Evolutionary conservation across 2,797 vertebrate genomes (phyloP).

Genomic region (Gymnoscopelus braueri): DNA sequence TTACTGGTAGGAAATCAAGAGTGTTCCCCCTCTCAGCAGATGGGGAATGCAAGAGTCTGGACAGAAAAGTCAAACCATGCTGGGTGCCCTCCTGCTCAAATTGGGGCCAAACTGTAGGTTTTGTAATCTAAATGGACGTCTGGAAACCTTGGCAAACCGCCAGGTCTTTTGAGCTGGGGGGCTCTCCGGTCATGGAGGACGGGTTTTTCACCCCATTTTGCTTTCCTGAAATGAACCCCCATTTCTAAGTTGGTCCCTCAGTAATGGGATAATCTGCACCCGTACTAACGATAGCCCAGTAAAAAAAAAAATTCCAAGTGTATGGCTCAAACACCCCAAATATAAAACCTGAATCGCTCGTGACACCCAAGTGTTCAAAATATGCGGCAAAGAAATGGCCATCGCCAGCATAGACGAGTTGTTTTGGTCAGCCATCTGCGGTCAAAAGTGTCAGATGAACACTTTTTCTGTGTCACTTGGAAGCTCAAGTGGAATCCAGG

Average conservation of each 20-base stretch:
- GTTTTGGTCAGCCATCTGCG: not conserved
- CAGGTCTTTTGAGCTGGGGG: slow-evolving; percentile 6
- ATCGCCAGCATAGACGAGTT: not conserved
- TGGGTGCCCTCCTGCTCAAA: slow-evolving; percentile 4
- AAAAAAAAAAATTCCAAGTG: too few relatives aligned
- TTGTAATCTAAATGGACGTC: slow-evolving; percentile 32
- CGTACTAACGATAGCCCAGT: too few relatives aligned
- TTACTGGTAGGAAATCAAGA: not conserved
- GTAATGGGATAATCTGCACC: not conserved
- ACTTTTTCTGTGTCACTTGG: slow-evolving; percentile 19
- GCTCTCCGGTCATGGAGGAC: slow-evolving; percentile 54
- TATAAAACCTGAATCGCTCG: too few relatives aligned
- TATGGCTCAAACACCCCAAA: too few relatives aligned
- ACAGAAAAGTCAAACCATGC: slow-evolving; percentile 13
- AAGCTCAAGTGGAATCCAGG: not conserved
- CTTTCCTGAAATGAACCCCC: not conserved
- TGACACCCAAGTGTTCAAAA: too few relatives aligned
- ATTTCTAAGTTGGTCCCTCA: not conserved
- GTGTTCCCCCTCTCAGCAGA: slow-evolving; percentile 18
- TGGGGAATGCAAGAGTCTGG: not conserved
- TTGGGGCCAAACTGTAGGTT: slow-evolving; percentile 29
- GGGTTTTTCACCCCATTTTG: slow-evolving; percentile 3
- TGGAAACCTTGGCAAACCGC: slow-evolving; percentile 36
- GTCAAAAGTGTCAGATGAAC: not conserved
- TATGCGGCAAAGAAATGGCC: not conserved